Evolutionary conservation across 2,113 vertebrate species (phyloP), one percentile per base, ranked within the genome.

Genomic region (Peromyscus californicus): DNA sequence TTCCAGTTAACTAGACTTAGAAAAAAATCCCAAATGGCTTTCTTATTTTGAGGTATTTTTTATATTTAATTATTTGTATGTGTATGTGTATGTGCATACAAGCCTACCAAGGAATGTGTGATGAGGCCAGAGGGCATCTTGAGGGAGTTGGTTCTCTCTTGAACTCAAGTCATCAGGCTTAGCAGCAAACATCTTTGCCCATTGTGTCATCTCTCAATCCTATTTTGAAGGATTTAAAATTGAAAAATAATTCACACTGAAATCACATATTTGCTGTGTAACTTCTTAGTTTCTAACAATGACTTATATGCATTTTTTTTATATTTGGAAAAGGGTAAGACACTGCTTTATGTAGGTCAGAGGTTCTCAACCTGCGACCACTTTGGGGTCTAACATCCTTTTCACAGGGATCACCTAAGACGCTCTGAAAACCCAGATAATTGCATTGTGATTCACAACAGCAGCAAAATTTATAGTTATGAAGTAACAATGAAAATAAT

Each of bases 141-240:
- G 61, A 45, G 59, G 61, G 42, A 33, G 26, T 21, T 67, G 42
- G 39, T 31, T 65, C 26, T 45, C 1, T 65, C 16, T 67, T 33
- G 26, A 85, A 63, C 16, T 85, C 26, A 45, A 16, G 39, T 39
- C 15, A 45, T 33, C 54, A 65, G 39, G 59, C 39, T 85, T 65
- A 24, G 26, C 26, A 65, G n/a, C 16, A 45, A 45, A 31, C 3
- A 10, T 65, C 2, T 65, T 65, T 63, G 45, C 39, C n/a, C 7
- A 31, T 31, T 65, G 39, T 12, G 83, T 65, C 16, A 31, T 65
- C 57, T 61, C 22, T 36, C 13, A 84, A 57, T 84, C 17, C 24
- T 92, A 39, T 80, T 96, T 91, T 39, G 33, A 91, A 92, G 48
- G 83, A 57, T 89, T 78, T 4, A 89, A 36, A 9, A 74, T 61